Evolutionary conservation across 2,888 invertebrate genomes (phyloP).

Genomic region (Archaeoteleia sp.): DNA sequence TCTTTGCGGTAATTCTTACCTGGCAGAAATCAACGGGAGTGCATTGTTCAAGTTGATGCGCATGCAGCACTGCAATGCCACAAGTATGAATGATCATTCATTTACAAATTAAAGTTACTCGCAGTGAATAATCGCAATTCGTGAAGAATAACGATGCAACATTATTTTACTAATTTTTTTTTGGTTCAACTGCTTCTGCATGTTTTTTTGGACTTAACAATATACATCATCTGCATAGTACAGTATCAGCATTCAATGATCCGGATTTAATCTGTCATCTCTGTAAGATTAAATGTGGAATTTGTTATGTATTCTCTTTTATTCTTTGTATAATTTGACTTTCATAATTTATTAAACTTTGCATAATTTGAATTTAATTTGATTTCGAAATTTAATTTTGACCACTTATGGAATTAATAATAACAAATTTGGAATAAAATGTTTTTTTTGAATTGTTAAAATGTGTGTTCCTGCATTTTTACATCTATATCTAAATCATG

Average conservation of each 20-base stretch:
- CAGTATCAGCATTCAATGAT: constrained; percentile 19
- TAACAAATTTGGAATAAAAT: no score
- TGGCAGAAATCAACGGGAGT: constrained; percentile 30
- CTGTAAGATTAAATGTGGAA: constrained; percentile 13
- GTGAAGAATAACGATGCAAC: constrained; percentile 45
- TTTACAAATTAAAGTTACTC: constrained; percentile 64
- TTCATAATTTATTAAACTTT: no score
- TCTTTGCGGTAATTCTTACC: constrained; percentile 7
- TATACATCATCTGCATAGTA: constrained; percentile 26
- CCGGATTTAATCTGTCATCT: constrained; percentile 32
- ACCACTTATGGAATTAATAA: no score
- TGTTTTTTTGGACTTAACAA: constrained; percentile 25
- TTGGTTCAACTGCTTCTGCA: constrained; percentile 25
- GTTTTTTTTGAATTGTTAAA: no score
- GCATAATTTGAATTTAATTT: no score
- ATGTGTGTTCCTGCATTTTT: no score
- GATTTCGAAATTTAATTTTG: no score
- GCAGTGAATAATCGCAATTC: constrained; percentile 58
- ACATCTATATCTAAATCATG: no score
- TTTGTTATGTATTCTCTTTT: constrained; percentile 1
- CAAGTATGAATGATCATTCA: constrained; percentile 55
- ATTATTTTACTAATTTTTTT: constrained; percentile 44
- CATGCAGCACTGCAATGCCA: constrained; percentile 17
- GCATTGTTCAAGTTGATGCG: constrained; percentile 37
- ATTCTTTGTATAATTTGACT: no score